Conservation (phyloP, 2,113 vertebrate species). For the Sciurus niger region DNA sequence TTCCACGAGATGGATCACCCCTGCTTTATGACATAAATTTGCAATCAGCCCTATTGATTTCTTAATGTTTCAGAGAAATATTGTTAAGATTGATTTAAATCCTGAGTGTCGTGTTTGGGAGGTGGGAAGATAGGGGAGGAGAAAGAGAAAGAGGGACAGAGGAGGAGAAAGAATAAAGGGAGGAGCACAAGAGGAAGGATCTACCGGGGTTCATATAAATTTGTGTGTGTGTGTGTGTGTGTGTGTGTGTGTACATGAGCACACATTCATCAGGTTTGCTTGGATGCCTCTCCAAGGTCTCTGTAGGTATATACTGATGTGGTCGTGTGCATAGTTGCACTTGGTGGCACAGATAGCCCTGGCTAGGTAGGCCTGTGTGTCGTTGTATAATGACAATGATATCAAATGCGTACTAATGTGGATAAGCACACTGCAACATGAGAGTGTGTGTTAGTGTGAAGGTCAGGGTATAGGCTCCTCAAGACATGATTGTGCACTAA, state of each 20-base stretch:
- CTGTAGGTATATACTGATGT: no score
- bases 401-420: background rate
- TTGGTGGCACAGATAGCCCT: background rate
- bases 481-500: background rate
- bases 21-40: constrained; percentile 89
- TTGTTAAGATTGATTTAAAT: constrained; percentile 86
- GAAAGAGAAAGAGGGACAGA: background rate
- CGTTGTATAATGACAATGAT: background rate
- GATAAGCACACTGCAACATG: background rate
- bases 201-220: background rate
- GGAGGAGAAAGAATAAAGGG: background rate
- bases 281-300: background rate
- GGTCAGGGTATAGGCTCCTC: background rate
- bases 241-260: background rate
- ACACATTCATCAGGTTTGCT: background rate
- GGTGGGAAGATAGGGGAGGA: background rate
- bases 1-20: constrained; percentile 82
- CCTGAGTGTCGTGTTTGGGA: background rate
- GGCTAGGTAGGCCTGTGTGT: background rate
- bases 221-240: background rate
- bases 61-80: constrained; percentile 88
- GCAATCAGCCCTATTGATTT: constrained; percentile 89
- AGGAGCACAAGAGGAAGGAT: background rate
- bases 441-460: background rate
- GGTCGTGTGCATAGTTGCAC: background rate